Percentiles rank a stretch among this genome's conserved stretches.
Evolutionary conservation across 2,797 vertebrate genomes (phyloP).

Genomic region (Labroides dimidiatus): DNA sequence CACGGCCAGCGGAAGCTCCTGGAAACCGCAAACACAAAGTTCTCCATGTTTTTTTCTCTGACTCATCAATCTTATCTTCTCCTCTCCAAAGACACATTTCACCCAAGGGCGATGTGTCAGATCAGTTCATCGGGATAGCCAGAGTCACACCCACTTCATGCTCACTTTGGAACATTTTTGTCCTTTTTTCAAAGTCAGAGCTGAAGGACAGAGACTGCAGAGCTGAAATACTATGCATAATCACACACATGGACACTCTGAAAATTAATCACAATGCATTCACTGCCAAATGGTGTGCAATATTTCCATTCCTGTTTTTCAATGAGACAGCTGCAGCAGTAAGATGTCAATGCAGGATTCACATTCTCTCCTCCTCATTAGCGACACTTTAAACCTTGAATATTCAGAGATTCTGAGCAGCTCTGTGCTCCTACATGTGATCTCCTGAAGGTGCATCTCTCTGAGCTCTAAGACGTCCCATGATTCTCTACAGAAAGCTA

Average conservation of each 20-base stretch:
- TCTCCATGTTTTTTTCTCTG: conserved; percentile 1
- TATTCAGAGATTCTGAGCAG: conserved; percentile 49
- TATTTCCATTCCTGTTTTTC: conserved; percentile 33
- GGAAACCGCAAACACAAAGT: conserved; percentile 42
- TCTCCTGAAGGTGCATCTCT: conserved; percentile 32
- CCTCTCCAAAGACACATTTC: conserved; percentile 5
- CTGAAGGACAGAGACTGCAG: conserved; percentile 17
- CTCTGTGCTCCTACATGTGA: conserved; percentile 22
- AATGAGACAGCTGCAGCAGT: conserved; percentile 43
- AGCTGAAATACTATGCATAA: conserved; percentile 3
- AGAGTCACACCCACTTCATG: neutral
- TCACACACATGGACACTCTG: conserved; percentile 1
- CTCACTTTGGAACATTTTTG: conserved; percentile 5
- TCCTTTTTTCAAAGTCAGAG: conserved; percentile 21
- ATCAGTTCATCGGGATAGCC: conserved; percentile 3
- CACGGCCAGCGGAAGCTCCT: conserved; percentile 95
- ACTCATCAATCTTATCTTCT: conserved; percentile 14
- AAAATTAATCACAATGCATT: conserved; percentile 40
- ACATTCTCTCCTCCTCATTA: conserved; percentile 56
- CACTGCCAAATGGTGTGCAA: conserved; percentile 20
- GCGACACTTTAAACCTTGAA: conserved; percentile 58
- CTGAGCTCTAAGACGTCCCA: conserved; percentile 4
- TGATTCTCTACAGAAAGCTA: neutral
- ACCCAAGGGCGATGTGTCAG: conserved; percentile 5
- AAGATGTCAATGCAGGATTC: conserved; percentile 36